Evolutionary conservation across 2,888 invertebrate genomes (phyloP).

Genomic region (Fragum fragum): DNA sequence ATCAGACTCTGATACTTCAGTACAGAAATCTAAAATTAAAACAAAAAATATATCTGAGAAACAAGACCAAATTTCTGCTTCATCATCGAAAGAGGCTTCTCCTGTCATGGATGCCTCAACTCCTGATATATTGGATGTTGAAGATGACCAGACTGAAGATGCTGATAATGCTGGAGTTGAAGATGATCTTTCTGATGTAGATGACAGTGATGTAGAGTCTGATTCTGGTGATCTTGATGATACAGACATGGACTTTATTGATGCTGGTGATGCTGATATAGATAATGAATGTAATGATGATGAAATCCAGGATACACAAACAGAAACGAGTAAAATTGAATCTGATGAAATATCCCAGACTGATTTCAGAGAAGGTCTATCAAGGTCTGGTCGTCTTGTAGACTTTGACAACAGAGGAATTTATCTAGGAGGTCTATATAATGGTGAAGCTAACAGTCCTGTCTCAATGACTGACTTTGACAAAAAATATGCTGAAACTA

Average conservation of each 20-base stretch:
- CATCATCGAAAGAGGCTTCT: not conserved
- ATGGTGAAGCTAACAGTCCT: slow-evolving; percentile 9
- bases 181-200: slow-evolving; percentile 2
- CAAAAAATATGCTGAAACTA: not conserved
- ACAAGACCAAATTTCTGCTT: slow-evolving; percentile 4
- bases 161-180: not conserved
- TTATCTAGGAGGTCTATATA: slow-evolving; percentile 38
- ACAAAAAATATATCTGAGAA: not conserved
- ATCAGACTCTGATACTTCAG: not conserved
- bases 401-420: slow-evolving; percentile 50
- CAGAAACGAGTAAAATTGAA: not conserved
- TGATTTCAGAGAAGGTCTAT: not conserved
- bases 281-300: not conserved
- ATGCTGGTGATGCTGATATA: slow-evolving; percentile 21
- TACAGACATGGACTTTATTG: slow-evolving; percentile 9
- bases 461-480: not conserved
- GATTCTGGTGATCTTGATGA: slow-evolving; percentile 5
- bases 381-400: slow-evolving; percentile 33
- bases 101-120: not conserved
- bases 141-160: not conserved
- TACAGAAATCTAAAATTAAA: not conserved
- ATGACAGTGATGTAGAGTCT: slow-evolving; percentile 8
- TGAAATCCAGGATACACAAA: not conserved
- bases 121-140: slow-evolving; percentile 18
- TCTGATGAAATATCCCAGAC: not conserved